These are phyloP conservation scores for Atopsyche davidsoni DNA, from an alignment of 1,140 invertebrate species.

Conservation along the genomic window DNA sequence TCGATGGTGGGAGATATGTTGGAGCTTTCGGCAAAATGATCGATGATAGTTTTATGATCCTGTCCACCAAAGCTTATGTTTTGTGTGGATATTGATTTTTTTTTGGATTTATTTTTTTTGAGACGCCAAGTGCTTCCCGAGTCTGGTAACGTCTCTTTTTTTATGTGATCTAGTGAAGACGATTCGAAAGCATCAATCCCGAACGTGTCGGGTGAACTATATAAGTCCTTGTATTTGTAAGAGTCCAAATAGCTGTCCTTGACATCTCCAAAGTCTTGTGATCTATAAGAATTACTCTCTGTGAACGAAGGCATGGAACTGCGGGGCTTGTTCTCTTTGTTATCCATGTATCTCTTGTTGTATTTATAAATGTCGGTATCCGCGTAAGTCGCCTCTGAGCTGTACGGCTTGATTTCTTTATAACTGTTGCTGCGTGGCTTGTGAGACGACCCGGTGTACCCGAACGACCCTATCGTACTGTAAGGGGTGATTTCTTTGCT, in stretches of 20 bases:
- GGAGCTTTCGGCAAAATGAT: constrained; percentile 37
- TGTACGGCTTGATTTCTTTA: too few species aligned
- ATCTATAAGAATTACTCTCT: constrained; percentile 5
- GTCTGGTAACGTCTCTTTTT: constrained; percentile 2
- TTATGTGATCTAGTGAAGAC: constrained; percentile 34
- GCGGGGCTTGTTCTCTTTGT: constrained; percentile 16
- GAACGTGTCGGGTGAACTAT: constrained; percentile 33
- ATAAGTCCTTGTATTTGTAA: constrained; percentile 34
- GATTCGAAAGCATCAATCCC: constrained; percentile 39
- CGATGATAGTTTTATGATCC: constrained; percentile 38
- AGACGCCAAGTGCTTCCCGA: constrained; percentile 13
- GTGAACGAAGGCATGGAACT: constrained; percentile 5
- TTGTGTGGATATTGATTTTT: constrained; percentile 43
- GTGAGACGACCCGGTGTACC: not conserved
- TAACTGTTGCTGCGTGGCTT: constrained; percentile 9
- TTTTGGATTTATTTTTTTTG: constrained; percentile 36
- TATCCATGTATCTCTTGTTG: constrained; percentile 8
- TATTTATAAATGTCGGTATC: constrained; percentile 2
- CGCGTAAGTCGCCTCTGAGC: constrained; percentile 5
- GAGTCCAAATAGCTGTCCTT: not conserved
- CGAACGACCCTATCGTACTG: not conserved
- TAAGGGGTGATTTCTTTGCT: too few species aligned
- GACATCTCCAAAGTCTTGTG: not conserved
- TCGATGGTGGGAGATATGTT: constrained; percentile 17
- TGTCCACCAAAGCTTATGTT: constrained; percentile 43